Evolutionary conservation across 1,140 invertebrate species (phyloP), one percentile per base, ranked within the genome.

Genomic region (Zaprionus africanus): DNA sequence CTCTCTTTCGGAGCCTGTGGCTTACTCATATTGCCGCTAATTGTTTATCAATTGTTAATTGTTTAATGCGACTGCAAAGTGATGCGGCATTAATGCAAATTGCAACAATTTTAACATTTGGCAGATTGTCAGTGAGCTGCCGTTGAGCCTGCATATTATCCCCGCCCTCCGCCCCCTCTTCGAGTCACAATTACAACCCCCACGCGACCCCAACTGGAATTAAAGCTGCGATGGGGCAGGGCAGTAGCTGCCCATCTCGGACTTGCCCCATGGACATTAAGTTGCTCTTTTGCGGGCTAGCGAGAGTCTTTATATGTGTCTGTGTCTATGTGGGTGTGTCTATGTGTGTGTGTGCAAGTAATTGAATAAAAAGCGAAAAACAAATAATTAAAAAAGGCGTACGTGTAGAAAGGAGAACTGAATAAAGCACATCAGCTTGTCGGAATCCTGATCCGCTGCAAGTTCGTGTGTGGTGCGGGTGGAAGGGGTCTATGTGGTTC

Each of bases 31-130:
- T 75, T 70, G 77, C 68, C 80, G 57, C 80, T 83, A 87, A 87
- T 87, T 87, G 84, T 81, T 88, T 84, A 88, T 87, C 85, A 87
- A 87, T 84, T 88, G 81, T 81, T 87, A 87, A 87, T 87, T 87
- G 78, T 78, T 88, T 81, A 87, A 87, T 87, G 68, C 84, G 68
- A 62, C 75, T 78, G 78, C 60, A 81, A 86, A 78, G 82, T 81
- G 78, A 78, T 62, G 69, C 57, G 62, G 76, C 70, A 69, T 74
- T 68, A 60, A 72, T 72, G 61, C 34, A 64, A 76, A 65, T 64
- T 76, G 73, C 60, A 66, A 66, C 63, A 66, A 49, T 66, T 66
- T 76, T 51, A 63, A 58, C 73, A 70, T 76, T 74, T 59, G 57
- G 46, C 70, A 64, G 38, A 24, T 31, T 34, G 34, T 22, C 53